Conservation (phyloP, 2,113 vertebrate genomes). For the Mola mola region DNA sequence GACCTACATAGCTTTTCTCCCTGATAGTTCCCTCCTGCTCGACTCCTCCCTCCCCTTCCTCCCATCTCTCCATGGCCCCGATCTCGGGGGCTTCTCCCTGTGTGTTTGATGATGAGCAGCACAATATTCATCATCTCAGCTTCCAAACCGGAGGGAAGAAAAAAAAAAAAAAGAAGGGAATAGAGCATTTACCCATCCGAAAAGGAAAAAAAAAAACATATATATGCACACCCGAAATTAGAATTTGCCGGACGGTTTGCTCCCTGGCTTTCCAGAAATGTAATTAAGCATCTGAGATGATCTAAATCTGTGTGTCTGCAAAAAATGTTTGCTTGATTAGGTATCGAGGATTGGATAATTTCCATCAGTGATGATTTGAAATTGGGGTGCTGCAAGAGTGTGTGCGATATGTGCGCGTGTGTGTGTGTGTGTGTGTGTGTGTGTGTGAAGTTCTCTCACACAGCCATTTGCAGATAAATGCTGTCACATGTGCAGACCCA, state of each 20-base stretch:
- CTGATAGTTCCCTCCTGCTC: conserved; percentile 62
- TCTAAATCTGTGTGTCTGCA: conserved; percentile 51
- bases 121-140: conserved; percentile 66
- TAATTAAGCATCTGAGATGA: conserved; percentile 71
- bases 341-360: conserved; percentile 69
- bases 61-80: conserved; percentile 41
- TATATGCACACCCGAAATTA: conserved; percentile 32
- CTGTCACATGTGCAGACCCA: conserved; percentile 58
- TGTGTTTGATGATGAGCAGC: conserved; percentile 67
- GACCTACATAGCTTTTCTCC: conserved; percentile 79
- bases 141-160: conserved; percentile 13
- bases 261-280: conserved; percentile 60
- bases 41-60: conserved; percentile 13
- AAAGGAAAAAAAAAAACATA: conserved; percentile 6
- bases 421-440: conserved; percentile 4
- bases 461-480: conserved; percentile 53
- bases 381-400: conserved; percentile 62
- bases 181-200: conserved; percentile 32
- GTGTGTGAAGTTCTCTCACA: conserved; percentile 12
- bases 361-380: conserved; percentile 72
- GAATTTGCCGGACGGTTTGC: conserved; percentile 44
- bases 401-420: conserved; percentile 16
- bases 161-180: conserved; percentile 24
- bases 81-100: conserved; percentile 61
- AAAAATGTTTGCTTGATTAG: conserved; percentile 71